Evolutionary conservation across 1,140 invertebrate genomes (phyloP).

Genomic region (Drosophila eugracilis): DNA sequence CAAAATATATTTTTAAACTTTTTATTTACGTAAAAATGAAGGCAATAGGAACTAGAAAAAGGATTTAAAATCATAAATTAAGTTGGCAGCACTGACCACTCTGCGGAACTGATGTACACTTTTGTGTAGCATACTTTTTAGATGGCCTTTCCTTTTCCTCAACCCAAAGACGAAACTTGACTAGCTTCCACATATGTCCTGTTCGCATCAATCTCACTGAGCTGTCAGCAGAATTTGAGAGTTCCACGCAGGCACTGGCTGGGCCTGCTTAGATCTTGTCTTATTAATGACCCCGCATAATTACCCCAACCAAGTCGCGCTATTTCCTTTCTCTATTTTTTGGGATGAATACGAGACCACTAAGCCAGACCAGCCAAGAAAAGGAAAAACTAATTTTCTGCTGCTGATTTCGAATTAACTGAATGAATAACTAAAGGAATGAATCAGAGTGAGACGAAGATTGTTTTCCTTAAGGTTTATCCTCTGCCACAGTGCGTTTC

Average conservation of each 20-base stretch:
- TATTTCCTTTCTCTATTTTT: constrained; percentile 5
- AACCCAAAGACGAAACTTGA: background rate
- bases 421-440: constrained; percentile 66
- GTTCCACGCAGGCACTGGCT: constrained; percentile 6
- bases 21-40: too few species aligned
- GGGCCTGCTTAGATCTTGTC: constrained; percentile 36
- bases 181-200: constrained; percentile 26
- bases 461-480: constrained; percentile 3
- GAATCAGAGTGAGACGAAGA: constrained; percentile 39
- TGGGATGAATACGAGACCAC: constrained; percentile 36
- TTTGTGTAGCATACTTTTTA: constrained; percentile 23
- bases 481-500: constrained; percentile 4
- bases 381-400: constrained; percentile 83
- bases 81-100: background rate
- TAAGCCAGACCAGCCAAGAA: constrained; percentile 42
- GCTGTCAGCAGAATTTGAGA: constrained; percentile 37
- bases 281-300: constrained; percentile 54
- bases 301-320: constrained; percentile 20
- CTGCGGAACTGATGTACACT: background rate
- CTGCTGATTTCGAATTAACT: constrained; percentile 83
- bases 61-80: too few species aligned
- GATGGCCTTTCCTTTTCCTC: constrained; percentile 1
- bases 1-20: background rate
- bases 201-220: constrained; percentile 44
- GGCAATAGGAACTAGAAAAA: too few species aligned